Base-by-base conservation (phyloP, 64 coral and sea anemone genomes). In the Montipora capricornis region DNA sequence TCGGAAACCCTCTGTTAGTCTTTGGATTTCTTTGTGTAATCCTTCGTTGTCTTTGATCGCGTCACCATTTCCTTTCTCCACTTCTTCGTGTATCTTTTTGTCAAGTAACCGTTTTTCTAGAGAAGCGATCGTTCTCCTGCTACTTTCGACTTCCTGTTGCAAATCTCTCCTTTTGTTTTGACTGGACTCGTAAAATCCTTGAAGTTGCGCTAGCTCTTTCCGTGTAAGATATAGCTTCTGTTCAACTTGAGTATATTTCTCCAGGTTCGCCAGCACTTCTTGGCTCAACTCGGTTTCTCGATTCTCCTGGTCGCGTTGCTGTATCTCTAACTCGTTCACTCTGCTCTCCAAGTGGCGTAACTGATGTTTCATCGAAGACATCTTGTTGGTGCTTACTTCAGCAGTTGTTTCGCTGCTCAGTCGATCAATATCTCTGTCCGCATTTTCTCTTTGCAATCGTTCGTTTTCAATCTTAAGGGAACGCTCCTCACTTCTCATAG, bases 181-280 rank as follows among this genome's bases (percentile, higher is more conserved):
- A 20, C 73, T 95, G 70, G 89, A 92, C 37, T 97, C 84, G 70
- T 92, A 92, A 89, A 89, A 91, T 5, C 96, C 96, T 20, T 89
- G 92, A 16, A 95, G 26, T 37, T 97, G 93, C 1, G 62, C 89
- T 5, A 95, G 93, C 62, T 97, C 96, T 85, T 92, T 97, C 61
- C 95, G 92, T 9, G 89, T 55, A 12, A 90, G 47, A 85, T 95
- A 97, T 68, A 97, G 73, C 73, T 92, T 89, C 78, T 95, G 93
- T 78, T 97, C 96, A 5, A 93, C 84, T 61, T 89, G 89, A 16
- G 93, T 95, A 50, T 95, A 94, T 87, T 97, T 97, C 22, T 95
- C 96, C 15, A 97, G 55, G 75, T 92, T 95, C 2, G 83, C 74
- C 2, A 97, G 19, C 19, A 95, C 84, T 15, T 95, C 96, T 68